Evolutionary conservation across 2,113 vertebrate genomes (phyloP).

Genomic region (Atractosteus spatula): DNA sequence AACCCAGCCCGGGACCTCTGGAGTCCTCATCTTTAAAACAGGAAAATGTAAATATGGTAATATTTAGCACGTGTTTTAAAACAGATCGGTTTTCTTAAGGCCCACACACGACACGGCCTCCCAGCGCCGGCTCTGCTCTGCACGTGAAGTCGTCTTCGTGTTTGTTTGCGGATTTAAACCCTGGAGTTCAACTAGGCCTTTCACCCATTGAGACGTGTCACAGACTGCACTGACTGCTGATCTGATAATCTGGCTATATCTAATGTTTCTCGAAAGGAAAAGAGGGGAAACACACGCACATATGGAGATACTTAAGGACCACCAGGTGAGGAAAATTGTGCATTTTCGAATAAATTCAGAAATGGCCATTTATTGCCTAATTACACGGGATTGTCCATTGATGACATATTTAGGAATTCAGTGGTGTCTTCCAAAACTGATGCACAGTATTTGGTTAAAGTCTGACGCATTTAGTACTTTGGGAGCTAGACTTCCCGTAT

Average conservation of each 20-base stretch:
- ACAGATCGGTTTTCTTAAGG: conserved; percentile 75
- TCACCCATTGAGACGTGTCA: not conserved
- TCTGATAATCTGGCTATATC: not conserved
- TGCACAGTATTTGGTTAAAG: conserved; percentile 35
- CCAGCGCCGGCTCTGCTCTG: too few relatives aligned
- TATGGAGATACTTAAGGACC: conserved; percentile 81
- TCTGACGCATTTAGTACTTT: conserved; percentile 29
- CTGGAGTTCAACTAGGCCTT: too few relatives aligned
- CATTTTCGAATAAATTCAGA: conserved; percentile 75
- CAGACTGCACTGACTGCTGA: not conserved
- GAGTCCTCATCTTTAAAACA: conserved; percentile 70
- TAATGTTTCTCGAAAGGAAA: conserved; percentile 44
- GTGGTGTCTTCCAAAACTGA: conserved; percentile 56
- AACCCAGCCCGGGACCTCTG: conserved; percentile 69
- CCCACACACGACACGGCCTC: conserved; percentile 65
- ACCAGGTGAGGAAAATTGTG: conserved; percentile 76
- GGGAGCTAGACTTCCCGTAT: not conserved
- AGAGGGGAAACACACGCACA: conserved; percentile 55
- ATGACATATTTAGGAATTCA: conserved; percentile 72
- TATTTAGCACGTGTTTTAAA: conserved; percentile 80
- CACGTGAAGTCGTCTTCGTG: too few relatives aligned
- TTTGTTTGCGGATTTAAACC: too few relatives aligned
- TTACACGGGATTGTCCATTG: conserved; percentile 75
- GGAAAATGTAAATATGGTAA: conserved; percentile 88
- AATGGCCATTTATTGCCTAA: conserved; percentile 73